Base-by-base conservation (phyloP, 2,113 vertebrate species). In the Piaya cayana region DNA sequence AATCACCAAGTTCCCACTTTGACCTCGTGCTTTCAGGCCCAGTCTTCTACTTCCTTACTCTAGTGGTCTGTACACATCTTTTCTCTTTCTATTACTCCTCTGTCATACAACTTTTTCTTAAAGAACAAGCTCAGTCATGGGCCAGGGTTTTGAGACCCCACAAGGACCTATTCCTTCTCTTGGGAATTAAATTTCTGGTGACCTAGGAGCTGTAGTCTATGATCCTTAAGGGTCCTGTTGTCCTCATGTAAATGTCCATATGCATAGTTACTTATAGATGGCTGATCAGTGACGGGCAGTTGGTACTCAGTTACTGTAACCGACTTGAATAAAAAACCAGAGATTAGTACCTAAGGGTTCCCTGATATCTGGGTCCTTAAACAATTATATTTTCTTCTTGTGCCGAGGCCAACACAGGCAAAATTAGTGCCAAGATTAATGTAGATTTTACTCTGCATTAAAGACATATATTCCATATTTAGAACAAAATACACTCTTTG, bases 41-140 rank as follows among this genome's bases (percentile, higher is more conserved):
- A 67, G 18, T 52, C 9, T 59, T 65, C 30, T 49, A 42, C 6
- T 60, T 63, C 47, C 23, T 9, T 47, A 47, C 27, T 59, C 36
- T 2, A 2, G 3, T 2, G 2, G 36, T 29, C 21, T 2, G 3
- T 50, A 26, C 3, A 4, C 3, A 7, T n/a, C 15, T 64, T 88
- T 45, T 60, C 10, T 23, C 15, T n/a, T 36, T 60, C n/a, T 18
- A 43, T 59, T 7, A 36, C 21, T 45, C 17, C 32, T 69, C 32
- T 18, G 9, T 53, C 55, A 69, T 12, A 10, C 30, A 67, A 15
- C 16, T 56, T 43, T 36, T 32, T 17, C 17, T 72, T 26, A 65
- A 43, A 72, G 60, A 81, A 52, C 7, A 45, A 67, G 27, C 15
- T 68, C 34, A 71, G 36, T 52, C 21, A 60, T 7, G 11, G 27